phyloP scores from a whole-genome alignment of 2,797 vertebrate species.

The Xiphophorus birchmanni region DNA sequence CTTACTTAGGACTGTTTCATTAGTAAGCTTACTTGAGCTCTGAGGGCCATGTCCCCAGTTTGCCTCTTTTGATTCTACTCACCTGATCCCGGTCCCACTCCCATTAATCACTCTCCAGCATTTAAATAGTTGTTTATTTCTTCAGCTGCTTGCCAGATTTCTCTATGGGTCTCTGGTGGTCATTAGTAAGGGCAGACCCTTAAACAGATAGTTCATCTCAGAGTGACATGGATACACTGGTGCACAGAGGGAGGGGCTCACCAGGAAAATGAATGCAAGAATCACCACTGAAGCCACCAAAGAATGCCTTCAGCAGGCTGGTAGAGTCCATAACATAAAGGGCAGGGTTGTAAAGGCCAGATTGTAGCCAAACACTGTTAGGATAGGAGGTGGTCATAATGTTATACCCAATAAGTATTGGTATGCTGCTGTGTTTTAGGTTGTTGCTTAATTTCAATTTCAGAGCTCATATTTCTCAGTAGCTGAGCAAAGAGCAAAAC shows the following conservation, averaged over 20 bases:
- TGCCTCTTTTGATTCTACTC: not conserved
- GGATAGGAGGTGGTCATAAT: not conserved
- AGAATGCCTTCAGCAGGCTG: not conserved
- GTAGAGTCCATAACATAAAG: not conserved
- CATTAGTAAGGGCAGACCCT: not conserved
- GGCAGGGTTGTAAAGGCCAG: too few relatives aligned
- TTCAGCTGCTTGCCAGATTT: not conserved
- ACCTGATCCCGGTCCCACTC: not conserved
- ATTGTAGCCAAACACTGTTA: not conserved
- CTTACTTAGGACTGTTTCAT: not conserved
- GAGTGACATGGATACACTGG: not conserved
- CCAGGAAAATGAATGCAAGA: not conserved
- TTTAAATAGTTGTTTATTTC: not conserved
- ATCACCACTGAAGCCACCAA: not conserved
- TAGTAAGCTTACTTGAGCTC: not conserved
- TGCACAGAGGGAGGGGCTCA: not conserved
- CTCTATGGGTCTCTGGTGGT: not conserved
- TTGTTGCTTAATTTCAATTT: slow-evolving; percentile 5
- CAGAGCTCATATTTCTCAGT: not conserved
- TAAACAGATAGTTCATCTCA: not conserved
- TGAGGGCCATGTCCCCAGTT: not conserved
- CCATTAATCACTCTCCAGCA: not conserved
- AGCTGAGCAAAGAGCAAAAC: slow-evolving; percentile 9
- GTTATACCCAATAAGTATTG: not conserved
- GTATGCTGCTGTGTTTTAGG: too few relatives aligned